Percentiles rank a stretch among this genome's conserved stretches.
Evolutionary conservation across 2,797 vertebrate genomes (phyloP).

Genomic region (Schizothorax lantsangensis): DNA sequence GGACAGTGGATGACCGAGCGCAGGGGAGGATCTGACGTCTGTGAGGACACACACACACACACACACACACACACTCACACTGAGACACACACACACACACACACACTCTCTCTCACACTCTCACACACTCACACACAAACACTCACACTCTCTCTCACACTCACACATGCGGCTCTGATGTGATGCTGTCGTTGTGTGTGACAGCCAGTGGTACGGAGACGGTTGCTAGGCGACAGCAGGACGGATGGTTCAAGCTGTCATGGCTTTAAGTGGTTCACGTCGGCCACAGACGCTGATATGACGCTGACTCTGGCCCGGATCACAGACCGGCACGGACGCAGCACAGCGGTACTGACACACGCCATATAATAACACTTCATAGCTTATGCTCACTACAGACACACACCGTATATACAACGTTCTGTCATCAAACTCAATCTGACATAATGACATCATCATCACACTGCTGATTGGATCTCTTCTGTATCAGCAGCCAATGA

Average conservation of each 20-base stretch:
- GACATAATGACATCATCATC: too few relatives aligned
- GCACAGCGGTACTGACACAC: slow-evolving; percentile 66
- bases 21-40: slow-evolving; percentile 89
- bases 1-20: slow-evolving; percentile 94
- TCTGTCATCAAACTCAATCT: too few relatives aligned
- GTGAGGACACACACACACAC: slow-evolving; percentile 68
- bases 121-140: background rate
- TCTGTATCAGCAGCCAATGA: too few relatives aligned
- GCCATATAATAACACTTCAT: too few relatives aligned
- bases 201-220: slow-evolving; percentile 85
- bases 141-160: background rate
- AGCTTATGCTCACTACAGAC: too few relatives aligned
- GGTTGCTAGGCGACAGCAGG: slow-evolving; percentile 78
- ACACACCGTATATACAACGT: too few relatives aligned
- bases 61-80: background rate
- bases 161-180: background rate
- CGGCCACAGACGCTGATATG: slow-evolving; percentile 87
- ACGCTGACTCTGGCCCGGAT: slow-evolving; percentile 84
- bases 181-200: slow-evolving; percentile 33
- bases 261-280: slow-evolving; percentile 91
- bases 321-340: slow-evolving; percentile 72
- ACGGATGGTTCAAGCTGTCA: slow-evolving; percentile 82
- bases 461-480: too few relatives aligned
- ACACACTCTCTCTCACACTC: background rate
- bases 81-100: background rate